Base-by-base conservation (phyloP, 1,140 invertebrate genomes). In the Oedothorax gibbosus region DNA sequence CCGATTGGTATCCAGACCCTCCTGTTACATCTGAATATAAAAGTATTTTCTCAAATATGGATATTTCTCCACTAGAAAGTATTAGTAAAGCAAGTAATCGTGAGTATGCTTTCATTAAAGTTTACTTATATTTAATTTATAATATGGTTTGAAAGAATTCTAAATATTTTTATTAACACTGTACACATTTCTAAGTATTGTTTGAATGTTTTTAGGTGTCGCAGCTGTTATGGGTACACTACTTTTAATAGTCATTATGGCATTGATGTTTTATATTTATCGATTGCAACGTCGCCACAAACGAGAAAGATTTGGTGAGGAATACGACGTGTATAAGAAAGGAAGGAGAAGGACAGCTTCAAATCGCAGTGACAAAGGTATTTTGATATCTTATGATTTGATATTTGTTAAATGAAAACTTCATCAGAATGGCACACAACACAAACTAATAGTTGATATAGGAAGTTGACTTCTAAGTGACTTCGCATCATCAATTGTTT, bases 211-310 rank as follows among this genome's bases (percentile, higher is more conserved):
- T 86, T 6, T 85, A 89, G 88, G 87, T 51, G 86, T 89, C n/a
- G 88, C 88, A 21, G 86, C 89, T 15, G 88, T 90, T 7, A 86
- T 90, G 54, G 85, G 87, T 7, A 87, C 87, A 12, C 75, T 90
- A 9, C 88, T 90, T 75, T 86, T 88, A 49, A 60, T 89, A 4
- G 82, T 89, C 9, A 84, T 90, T 14, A 15, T 90, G 15, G 86
- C 87, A 12, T 87, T 88, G 15, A 35, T 88, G 49, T 89, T 89
- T 60, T 89, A 90, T 79, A 88, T 90, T 18, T 90, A 88, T 68
- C 85, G 89, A 10, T 88, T 88, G 4, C 88, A 90, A 73, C 81
- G 87, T 5, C 80, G 88, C 79, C 93, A 94, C 88, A 94, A 93
- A 90, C 89, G 92, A 87, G 91, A 92, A 56, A 91, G 75, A 20